Base-by-base conservation (phyloP, 2,888 invertebrate species). In the Diploptera punctata region DNA sequence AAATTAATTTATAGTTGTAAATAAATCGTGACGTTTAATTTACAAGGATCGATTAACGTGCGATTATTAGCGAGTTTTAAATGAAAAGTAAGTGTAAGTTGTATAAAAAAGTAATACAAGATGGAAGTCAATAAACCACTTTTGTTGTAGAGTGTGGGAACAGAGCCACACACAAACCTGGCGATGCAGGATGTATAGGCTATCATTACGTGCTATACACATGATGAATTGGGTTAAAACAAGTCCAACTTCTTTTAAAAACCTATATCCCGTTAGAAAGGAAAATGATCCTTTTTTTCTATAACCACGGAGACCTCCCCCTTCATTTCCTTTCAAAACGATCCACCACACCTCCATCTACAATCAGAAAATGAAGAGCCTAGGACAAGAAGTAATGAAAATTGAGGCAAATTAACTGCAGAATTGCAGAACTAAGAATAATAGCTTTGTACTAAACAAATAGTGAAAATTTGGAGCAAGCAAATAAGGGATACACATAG, bases 201-300 rank as follows among this genome's bases (percentile, higher is more conserved):
- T 65, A 47, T 65, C 10, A 65, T 65, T 65, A 65, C 26, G 47
- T n/a, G 44, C 47, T 57, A 69, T 43, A 26, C 43, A 57, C 57
- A 43, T 69, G 69, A 69, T 69, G 26, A 60, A 69, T 60, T 54
- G 57, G 57, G 38, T 60, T 57, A 60, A 57, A 69, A 54, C 54
- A 54, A 57, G 60, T 29, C 29, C 29, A n/a, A 29, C 57, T 3
- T 57, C 26, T 4, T 57, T 31, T 16, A 57, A 13, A 29, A 21
- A 57, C 16, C 13, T 29, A 31, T 29, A 29, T 57, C 57, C 57
- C 57, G 57, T 57, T 57, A 57, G 26, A 7, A 57, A n/a, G n/a
- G 57, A 29, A 29, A n/a, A 29, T 29, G n/a, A 29, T n/a, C 57
- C 31, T 57, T 31, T 29, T n/a, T 29, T 10, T 57, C 29, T 52